Evolutionary conservation across 2,888 invertebrate genomes (phyloP).

Genomic region (Doris montereyensis): DNA sequence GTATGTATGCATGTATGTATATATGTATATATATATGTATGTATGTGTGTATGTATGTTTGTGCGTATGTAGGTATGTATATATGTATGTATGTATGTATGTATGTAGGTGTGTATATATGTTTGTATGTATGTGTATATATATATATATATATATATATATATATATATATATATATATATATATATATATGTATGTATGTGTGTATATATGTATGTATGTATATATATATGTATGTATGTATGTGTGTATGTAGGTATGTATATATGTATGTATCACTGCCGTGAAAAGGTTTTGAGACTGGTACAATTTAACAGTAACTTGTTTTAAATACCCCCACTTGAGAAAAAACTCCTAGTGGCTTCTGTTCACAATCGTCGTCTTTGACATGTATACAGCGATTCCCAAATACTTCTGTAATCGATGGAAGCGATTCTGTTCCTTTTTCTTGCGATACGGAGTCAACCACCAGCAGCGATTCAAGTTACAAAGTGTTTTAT

Average conservation of each 20-base stretch:
- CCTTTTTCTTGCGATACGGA: too few relatives aligned
- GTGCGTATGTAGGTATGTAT: background rate
- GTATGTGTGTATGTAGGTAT: background rate
- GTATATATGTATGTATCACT: background rate
- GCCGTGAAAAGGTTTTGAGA: too few relatives aligned
- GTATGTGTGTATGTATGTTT: background rate
- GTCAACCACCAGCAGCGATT: too few relatives aligned
- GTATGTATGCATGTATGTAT: background rate
- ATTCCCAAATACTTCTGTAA: too few relatives aligned
- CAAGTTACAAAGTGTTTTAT: too few relatives aligned
- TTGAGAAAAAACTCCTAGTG: too few relatives aligned
- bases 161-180: conserved; percentile 1
- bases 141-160: background rate
- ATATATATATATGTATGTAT: conserved; percentile 13
- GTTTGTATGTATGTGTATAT: conserved; percentile 16
- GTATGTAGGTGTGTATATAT: conserved; percentile 21
- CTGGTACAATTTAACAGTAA: too few relatives aligned
- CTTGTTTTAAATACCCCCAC: too few relatives aligned
- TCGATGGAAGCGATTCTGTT: too few relatives aligned
- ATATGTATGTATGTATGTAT: conserved; percentile 12
- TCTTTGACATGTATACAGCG: too few relatives aligned
- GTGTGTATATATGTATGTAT: conserved; percentile 5
- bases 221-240: conserved; percentile 24
- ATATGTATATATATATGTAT: background rate
- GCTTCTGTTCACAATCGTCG: too few relatives aligned